Base-by-base conservation (phyloP, 2,797 vertebrate species). In the Phataginus tricuspis region DNA sequence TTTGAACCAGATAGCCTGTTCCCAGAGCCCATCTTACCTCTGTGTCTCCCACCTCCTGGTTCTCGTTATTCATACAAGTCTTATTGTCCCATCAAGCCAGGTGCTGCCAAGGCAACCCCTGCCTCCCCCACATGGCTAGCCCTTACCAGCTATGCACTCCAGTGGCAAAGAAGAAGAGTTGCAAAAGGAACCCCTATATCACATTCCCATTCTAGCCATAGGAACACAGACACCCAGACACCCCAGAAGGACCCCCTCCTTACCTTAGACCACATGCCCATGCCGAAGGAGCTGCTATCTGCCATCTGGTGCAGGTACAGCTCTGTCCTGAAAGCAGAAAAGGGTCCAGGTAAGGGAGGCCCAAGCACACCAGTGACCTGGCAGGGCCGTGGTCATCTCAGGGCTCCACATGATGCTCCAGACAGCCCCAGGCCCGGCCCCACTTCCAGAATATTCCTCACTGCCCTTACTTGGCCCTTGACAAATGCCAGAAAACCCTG, bases 221-320 rank as follows among this genome's bases (percentile, higher is more conserved):
- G 15, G 77, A 25, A n/a, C 53, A 13, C 63, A 25, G 42, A 72
- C 6, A 55, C 10, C 23, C 14, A 3, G 12, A 63, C 8, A 1
- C 5, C 66, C 29, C 13, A 1, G 4, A 19, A 31, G 19, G 34
- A 29, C 4, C 6, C 18, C 19, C 3, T 82, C 64, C 98, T 77
- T 98, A 99, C 99, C 99, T 99, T 99, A 0, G 98, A 92, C 84
- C 99, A 99, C 0, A 98, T 96, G 3, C 98, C 97, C n/a, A 99
- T 99, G 71, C 99, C 99, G 29, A 99, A 99, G 4, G 98, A 98
- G 97, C 98, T 99, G 97, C 83, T 96, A 16, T 99, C 99, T 0
- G 98, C 96, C 79, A 98, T 92, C 85, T 99, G 99, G 96, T 99
- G 99, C 91, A 99, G 98, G 96, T 99, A 98, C 78, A 99, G 98